phyloP scores from a whole-genome alignment of 1,140 invertebrate species.

The Cyclargus thomasi region DNA sequence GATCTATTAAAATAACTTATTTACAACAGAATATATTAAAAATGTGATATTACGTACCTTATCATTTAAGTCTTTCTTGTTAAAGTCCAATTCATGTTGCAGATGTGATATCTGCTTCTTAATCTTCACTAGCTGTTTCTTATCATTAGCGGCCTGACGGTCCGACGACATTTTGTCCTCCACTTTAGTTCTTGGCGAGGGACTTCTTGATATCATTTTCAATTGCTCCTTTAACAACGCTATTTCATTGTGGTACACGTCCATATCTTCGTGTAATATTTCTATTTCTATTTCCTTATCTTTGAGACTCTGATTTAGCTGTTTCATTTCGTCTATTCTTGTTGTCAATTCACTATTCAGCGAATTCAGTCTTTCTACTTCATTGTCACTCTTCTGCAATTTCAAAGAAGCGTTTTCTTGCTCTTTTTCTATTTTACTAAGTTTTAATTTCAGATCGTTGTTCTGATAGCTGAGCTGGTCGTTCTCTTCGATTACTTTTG shows the following conservation, averaged over 20 bases:
- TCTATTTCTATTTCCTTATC: slow-evolving; percentile 73
- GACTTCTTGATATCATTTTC: slow-evolving; percentile 59
- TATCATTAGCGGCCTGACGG: slow-evolving; percentile 44
- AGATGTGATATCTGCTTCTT: slow-evolving; percentile 76
- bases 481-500: slow-evolving; percentile 57
- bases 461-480: slow-evolving; percentile 53
- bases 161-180: slow-evolving; percentile 38
- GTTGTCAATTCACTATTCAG: slow-evolving; percentile 50
- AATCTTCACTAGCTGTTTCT: slow-evolving; percentile 60
- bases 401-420: slow-evolving; percentile 67
- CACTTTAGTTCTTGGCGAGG: slow-evolving; percentile 57
- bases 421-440: slow-evolving; percentile 70
- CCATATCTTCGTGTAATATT: slow-evolving; percentile 68
- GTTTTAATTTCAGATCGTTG: slow-evolving; percentile 56
- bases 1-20: slow-evolving; percentile 13
- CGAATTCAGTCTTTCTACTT: slow-evolving; percentile 51
- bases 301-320: slow-evolving; percentile 54
- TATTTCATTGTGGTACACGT: slow-evolving; percentile 67
- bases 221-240: slow-evolving; percentile 56
- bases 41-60: slow-evolving; percentile 46
- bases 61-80: slow-evolving; percentile 69
- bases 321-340: slow-evolving; percentile 62
- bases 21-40: slow-evolving; percentile 15
- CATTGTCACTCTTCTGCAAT: slow-evolving; percentile 55
- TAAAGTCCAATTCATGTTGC: slow-evolving; percentile 75